phyloP scores from a whole-genome alignment of 2,113 vertebrate species.

The Phoenicopterus ruber region DNA sequence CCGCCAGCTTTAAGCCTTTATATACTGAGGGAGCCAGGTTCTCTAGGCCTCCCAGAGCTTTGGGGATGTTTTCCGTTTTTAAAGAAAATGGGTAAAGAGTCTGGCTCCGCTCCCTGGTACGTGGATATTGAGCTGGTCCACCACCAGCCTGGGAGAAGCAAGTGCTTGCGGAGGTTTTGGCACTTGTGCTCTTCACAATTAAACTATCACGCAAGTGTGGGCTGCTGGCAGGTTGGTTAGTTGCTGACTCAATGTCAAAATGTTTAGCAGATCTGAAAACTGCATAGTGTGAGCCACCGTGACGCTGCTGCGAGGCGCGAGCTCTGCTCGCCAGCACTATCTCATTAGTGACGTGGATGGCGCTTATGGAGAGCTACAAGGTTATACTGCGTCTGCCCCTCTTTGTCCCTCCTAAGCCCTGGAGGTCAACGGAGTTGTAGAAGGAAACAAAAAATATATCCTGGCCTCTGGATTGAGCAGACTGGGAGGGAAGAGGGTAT shows the following conservation, averaged over 20 bases:
- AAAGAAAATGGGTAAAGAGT: neutral
- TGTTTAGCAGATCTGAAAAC: neutral
- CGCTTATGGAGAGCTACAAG: rapidly evolving
- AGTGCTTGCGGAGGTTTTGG: neutral
- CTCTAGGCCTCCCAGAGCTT: neutral
- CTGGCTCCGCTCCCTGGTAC: rapidly evolving
- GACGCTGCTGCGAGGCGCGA: neutral
- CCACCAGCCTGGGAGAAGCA: neutral
- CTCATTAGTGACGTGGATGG: rapidly evolving
- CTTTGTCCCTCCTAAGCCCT: neutral
- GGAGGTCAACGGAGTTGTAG: neutral
- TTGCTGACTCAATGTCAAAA: neutral
- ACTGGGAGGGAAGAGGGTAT: neutral
- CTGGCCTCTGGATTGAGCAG: neutral
- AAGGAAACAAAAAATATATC: neutral
- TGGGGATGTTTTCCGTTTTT: neutral
- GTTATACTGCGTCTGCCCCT: neutral
- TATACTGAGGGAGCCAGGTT: neutral
- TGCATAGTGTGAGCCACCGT: neutral
- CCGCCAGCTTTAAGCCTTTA: neutral
- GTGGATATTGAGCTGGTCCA: neutral
- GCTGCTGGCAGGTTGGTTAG: neutral
- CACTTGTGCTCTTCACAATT: neutral
- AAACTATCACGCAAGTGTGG: rapidly evolving
- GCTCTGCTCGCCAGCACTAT: neutral